A percentile compares a stretch with the other conserved stretches of the same genome.
phyloP scores from a whole-genome alignment of 2,888 invertebrate species.

The Himalopsyche anomala region DNA sequence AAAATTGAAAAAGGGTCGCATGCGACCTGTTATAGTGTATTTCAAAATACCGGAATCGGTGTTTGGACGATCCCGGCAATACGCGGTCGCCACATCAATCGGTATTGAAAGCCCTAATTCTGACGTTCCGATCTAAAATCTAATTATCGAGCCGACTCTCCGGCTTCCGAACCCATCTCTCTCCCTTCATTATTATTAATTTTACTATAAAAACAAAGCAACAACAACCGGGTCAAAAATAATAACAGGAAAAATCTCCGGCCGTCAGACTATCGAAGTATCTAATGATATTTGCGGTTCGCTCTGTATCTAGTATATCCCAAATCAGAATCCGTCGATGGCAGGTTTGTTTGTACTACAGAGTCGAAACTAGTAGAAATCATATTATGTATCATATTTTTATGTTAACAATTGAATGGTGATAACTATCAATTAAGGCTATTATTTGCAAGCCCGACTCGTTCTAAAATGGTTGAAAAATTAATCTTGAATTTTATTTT shows the following conservation, averaged over 20 bases:
- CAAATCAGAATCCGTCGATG: neutral
- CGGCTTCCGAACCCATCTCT: slow-evolving; percentile 16
- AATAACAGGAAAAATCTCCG: slow-evolving; percentile 24
- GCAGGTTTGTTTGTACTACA: slow-evolving; percentile 27
- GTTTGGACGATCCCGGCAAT: too few relatives aligned
- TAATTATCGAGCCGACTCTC: neutral
- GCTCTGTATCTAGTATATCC: neutral
- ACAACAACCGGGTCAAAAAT: slow-evolving; percentile 38
- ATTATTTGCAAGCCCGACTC: too few relatives aligned
- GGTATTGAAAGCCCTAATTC: too few relatives aligned
- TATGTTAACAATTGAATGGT: too few relatives aligned
- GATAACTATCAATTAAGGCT: too few relatives aligned
- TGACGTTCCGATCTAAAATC: neutral
- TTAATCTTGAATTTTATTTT: too few relatives aligned
- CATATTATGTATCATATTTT: too few relatives aligned
- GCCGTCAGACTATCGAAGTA: slow-evolving; percentile 21
- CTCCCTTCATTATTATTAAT: slow-evolving; percentile 50
- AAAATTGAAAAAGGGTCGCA: too few relatives aligned
- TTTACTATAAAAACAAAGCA: slow-evolving; percentile 51
- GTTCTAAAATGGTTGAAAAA: too few relatives aligned
- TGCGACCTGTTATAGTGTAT: too few relatives aligned
- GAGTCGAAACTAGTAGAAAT: slow-evolving; percentile 36
- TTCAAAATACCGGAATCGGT: too few relatives aligned
- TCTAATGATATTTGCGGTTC: slow-evolving; percentile 57
- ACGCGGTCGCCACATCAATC: too few relatives aligned